Percentiles rank a stretch among this genome's conserved stretches.
Conservation (phyloP, 2,888 invertebrate species). For the Cataglyphis rosenhaueri region DNA sequence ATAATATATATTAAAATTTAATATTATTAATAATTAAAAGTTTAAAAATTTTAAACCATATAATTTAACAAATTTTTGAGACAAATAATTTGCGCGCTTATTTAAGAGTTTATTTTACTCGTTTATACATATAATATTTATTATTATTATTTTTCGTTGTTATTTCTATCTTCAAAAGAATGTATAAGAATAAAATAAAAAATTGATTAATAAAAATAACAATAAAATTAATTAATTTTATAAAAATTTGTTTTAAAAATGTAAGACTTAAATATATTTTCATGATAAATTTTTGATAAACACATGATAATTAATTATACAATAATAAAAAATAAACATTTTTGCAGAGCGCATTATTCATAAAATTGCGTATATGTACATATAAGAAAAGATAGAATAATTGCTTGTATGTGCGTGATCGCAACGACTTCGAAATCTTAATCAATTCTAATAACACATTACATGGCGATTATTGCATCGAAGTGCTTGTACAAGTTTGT, state of each 20-base stretch:
- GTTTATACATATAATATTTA: too few relatives aligned
- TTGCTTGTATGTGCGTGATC: conserved; percentile 3
- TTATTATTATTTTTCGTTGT: too few relatives aligned
- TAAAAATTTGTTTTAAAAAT: background rate
- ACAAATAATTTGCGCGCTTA: background rate
- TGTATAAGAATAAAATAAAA: background rate
- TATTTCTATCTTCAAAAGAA: background rate
- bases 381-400: background rate
- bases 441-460: conserved; percentile 43
- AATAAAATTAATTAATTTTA: background rate
- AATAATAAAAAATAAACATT: background rate
- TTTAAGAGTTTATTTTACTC: background rate
- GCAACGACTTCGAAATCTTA: background rate
- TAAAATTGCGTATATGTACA: too few relatives aligned
- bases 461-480: conserved; percentile 36
- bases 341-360: background rate
- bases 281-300: background rate
- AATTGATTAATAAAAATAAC: too few relatives aligned
- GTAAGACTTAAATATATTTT: background rate
- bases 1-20: too few relatives aligned
- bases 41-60: too few relatives aligned
- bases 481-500: background rate
- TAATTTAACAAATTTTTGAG: too few relatives aligned
- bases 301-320: background rate
- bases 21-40: too few relatives aligned